Conservation (phyloP, 2,797 vertebrate species). For the Meda fulgida region DNA sequence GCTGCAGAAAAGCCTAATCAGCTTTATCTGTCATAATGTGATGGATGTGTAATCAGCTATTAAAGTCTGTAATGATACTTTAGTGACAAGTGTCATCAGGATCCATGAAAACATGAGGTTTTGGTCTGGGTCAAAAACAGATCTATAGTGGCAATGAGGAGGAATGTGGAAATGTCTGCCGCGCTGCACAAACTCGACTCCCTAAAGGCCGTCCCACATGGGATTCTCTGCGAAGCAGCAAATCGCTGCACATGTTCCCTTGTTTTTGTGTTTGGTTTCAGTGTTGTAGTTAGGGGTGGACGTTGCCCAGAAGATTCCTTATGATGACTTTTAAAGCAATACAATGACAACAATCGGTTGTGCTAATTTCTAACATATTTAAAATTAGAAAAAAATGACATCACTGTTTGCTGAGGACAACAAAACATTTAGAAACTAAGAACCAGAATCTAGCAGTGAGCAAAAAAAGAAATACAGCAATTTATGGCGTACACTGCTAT, state of each 20-base stretch:
- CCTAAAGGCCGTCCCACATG: background rate
- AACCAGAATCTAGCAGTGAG: background rate
- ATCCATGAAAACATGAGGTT: background rate
- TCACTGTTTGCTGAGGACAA: background rate
- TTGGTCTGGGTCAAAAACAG: conserved; percentile 12
- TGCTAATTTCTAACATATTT: background rate
- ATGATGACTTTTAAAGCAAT: background rate
- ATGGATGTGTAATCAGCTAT: conserved; percentile 10
- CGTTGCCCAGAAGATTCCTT: background rate
- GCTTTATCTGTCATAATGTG: conserved; percentile 2
- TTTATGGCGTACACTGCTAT: background rate
- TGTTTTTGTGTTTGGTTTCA: background rate
- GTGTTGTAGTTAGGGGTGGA: background rate
- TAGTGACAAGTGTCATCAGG: background rate
- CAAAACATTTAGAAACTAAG: background rate
- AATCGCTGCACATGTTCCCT: background rate
- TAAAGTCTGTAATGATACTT: background rate
- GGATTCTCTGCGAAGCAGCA: background rate
- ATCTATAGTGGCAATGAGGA: conserved; percentile 30
- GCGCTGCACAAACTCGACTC: conserved; percentile 16
- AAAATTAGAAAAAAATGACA: background rate
- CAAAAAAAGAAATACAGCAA: background rate
- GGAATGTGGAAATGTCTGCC: conserved; percentile 30
- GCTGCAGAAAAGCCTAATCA: background rate
- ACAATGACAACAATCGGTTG: background rate